These are phyloP conservation scores for Aspidoscelis tigris DNA, from an alignment of 2,113 vertebrate species.

Conservation along the genomic window DNA sequence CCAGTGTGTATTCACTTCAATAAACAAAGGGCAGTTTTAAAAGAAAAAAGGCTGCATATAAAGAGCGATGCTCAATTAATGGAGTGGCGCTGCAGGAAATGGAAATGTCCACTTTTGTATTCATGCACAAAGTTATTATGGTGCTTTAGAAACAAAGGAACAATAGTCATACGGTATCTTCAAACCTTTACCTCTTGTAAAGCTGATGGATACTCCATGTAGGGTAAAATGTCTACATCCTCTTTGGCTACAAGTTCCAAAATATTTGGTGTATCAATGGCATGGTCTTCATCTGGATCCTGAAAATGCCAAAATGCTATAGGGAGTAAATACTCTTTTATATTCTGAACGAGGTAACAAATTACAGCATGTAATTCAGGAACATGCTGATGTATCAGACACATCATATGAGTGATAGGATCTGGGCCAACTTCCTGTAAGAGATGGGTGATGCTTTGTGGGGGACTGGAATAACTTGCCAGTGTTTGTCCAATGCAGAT, in stretches of 20 bases:
- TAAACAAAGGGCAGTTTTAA: not conserved
- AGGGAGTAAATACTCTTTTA: not conserved
- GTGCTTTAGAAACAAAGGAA: no score
- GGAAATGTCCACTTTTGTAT: not conserved
- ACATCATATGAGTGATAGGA: no score
- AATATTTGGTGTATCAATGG: conserved; percentile 69
- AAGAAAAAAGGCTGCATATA: not conserved
- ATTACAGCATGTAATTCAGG: not conserved
- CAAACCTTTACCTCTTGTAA: not conserved
- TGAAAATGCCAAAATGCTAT: conserved; percentile 33
- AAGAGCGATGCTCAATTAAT: not conserved
- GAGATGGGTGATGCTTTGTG: no score
- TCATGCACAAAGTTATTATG: no score
- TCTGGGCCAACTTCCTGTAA: no score
- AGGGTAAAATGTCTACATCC: conserved; percentile 85
- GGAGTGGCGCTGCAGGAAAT: not conserved
- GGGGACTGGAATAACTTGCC: no score
- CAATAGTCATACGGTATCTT: no score
- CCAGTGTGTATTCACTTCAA: no score
- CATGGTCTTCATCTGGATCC: conserved; percentile 61
- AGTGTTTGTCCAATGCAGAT: no score
- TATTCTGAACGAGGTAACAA: not conserved
- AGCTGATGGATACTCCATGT: conserved; percentile 74
- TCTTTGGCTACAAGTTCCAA: conserved; percentile 78
- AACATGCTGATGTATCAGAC: not conserved